Base-by-base conservation (phyloP, 1,140 invertebrate species). In the Drosophila repleta region DNA sequence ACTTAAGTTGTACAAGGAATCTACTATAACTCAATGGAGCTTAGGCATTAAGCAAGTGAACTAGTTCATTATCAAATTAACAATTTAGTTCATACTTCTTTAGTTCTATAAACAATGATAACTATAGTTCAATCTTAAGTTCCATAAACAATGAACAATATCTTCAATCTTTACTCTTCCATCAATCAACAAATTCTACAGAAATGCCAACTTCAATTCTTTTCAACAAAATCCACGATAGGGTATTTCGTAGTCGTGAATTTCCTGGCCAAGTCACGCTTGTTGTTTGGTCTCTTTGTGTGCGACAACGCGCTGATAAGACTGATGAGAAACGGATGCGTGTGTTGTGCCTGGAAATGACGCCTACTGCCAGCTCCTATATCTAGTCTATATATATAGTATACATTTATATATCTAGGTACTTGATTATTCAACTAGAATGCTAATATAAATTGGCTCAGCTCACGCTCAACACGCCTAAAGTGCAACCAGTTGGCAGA, bases 241-340 rank as follows among this genome's bases (percentile, higher is more conserved):
- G 49, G 26, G 15, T 52, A 52, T 10, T 1, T 1, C 15, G 4
- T 2, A 52, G 49, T 52, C 15, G 15, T 11, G 4, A 7, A 32
- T 7, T 8, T 32, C 7, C 6, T 2, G 6, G 29, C 41, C 32
- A 6, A 13, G 41, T 10, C 18, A 46, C 45, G 6, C 4, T 13
- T n/a, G n/a, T 57, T 51, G 11, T 35, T 35, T 35, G 32, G 32
- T 35, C 51, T 60, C 45, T 56, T 53, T 74, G 79, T 82, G 3
- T 69, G 78, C 68, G 13, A 52, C 35, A 41, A 70, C 63, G 46
- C 39, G 52, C 26, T 65, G 67, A 70, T 70, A 70, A 70, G 67
- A 70, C 48, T 65, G 67, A 64, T 65, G 67, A 43, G 51, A 65
- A 65, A 63, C 67, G 67, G 61, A 70, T 70, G 52, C 49, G 52